Conservation (phyloP, 2,113 vertebrate genomes). For the Hystrix cristata region DNA sequence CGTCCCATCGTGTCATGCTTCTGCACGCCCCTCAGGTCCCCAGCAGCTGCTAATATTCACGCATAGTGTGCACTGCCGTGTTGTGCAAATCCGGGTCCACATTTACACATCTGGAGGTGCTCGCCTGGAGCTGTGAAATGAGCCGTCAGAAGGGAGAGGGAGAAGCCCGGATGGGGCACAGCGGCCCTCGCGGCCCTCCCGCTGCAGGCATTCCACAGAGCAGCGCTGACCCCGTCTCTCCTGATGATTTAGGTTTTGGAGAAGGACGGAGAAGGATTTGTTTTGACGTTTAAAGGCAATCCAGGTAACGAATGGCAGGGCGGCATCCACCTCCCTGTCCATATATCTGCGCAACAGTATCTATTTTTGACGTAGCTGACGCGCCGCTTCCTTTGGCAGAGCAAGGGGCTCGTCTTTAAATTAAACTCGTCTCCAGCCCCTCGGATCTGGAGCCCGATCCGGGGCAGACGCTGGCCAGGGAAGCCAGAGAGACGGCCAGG, state of each 20-base stretch:
- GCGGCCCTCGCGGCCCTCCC: background rate
- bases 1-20: rapidly evolving
- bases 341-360: conserved; percentile 92
- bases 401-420: conserved; percentile 89
- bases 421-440: conserved; percentile 89
- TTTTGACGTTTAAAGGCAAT: conserved; percentile 93
- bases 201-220: conserved; percentile 85
- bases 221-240: conserved; percentile 88
- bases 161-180: no score
- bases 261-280: conserved; percentile 91
- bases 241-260: conserved; percentile 90
- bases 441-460: conserved; percentile 73
- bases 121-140: no score
- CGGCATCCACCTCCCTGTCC: conserved; percentile 88
- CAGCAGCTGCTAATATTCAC: background rate
- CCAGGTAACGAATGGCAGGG: conserved; percentile 90
- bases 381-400: conserved; percentile 91
- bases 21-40: no score
- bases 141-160: background rate
- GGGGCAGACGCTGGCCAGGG: conserved; percentile 84
- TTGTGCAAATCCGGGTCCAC: no score
- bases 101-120: rapidly evolving
- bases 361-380: conserved; percentile 92
- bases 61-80: rapidly evolving
- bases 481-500: conserved; percentile 73